Conservation (phyloP, 2,797 vertebrate genomes). For the Chiloscyllium punctatum region DNA sequence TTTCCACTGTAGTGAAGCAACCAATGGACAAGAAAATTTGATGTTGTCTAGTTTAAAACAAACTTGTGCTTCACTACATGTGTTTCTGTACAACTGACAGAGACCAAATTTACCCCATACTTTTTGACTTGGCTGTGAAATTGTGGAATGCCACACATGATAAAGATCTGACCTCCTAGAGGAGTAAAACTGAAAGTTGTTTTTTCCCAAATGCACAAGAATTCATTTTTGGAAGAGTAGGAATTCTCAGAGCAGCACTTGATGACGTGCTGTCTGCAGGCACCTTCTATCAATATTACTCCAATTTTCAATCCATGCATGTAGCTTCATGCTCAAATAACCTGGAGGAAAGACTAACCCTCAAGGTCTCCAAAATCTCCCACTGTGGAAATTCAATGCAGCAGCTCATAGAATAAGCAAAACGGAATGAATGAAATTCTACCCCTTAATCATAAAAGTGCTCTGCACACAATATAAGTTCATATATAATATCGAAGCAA, state of each 20-base stretch:
- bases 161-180: not conserved
- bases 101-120: not conserved
- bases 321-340: not conserved
- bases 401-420: not conserved
- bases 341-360: not conserved
- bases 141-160: not conserved
- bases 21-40: not conserved
- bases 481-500: not conserved
- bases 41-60: too few species aligned
- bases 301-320: not conserved
- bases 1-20: not conserved
- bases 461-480: not conserved
- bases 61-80: not conserved
- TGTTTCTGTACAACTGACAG: not conserved
- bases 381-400: not conserved
- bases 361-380: not conserved
- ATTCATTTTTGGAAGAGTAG: not conserved
- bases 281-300: not conserved
- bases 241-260: not conserved
- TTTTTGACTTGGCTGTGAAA: not conserved
- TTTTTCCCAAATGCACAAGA: not conserved
- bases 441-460: not conserved
- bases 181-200: not conserved
- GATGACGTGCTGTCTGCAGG: not conserved
- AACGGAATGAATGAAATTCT: not conserved